phyloP scores from a whole-genome alignment of 2,797 vertebrate genomes.

The Manis pentadactyla region DNA sequence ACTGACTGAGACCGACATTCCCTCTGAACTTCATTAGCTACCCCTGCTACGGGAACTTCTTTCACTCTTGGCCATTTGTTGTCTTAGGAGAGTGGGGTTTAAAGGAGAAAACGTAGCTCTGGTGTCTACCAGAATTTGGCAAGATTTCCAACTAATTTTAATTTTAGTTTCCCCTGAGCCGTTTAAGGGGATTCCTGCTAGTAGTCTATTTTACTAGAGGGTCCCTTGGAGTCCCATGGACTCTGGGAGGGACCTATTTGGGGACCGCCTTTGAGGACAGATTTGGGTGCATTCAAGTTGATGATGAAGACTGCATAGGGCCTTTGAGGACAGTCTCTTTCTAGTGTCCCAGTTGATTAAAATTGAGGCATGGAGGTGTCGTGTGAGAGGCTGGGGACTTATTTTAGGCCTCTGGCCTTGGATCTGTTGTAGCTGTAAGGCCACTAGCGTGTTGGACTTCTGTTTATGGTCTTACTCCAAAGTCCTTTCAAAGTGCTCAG shows the following conservation, averaged over 20 bases:
- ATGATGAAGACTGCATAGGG: not conserved
- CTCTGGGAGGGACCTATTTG: not conserved
- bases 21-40: not conserved
- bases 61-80: not conserved
- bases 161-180: not conserved
- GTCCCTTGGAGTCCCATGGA: not conserved
- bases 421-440: not conserved
- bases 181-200: not conserved
- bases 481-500: not conserved
- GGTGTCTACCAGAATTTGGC: not conserved
- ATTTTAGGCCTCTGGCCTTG: not conserved
- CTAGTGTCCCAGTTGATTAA: not conserved
- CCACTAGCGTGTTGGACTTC: not conserved
- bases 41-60: not conserved
- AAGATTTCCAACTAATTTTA: not conserved
- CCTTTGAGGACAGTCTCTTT: not conserved
- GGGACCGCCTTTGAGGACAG: not conserved
- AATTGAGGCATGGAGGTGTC: not conserved
- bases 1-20: not conserved
- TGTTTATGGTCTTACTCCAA: not conserved
- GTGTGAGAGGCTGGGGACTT: not conserved
- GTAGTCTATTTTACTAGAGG: no score
- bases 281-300: not conserved
- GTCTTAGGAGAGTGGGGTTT: not conserved
- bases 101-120: not conserved